Base-by-base conservation (phyloP, 2,113 vertebrate genomes). In the Lontra canadensis region DNA sequence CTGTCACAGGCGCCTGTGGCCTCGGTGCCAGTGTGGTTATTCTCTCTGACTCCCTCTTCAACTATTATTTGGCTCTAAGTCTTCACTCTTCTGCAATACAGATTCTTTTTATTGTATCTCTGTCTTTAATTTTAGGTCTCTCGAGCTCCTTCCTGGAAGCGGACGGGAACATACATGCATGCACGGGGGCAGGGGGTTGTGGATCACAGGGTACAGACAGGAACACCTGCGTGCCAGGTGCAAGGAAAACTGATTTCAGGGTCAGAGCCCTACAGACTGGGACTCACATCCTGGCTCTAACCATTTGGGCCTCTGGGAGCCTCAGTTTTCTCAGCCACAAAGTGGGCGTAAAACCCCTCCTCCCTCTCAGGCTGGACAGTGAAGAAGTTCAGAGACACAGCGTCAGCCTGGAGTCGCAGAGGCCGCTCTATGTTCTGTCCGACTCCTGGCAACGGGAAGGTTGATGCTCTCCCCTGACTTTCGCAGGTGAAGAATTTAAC, bases 101-200 rank as follows among this genome's bases (percentile, higher is more conserved):
- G n/a, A 74, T 20, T 34, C 12, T 69, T 88, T 71, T 49, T 1
- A 17, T 18, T 15, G 31, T 61, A 4, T 23, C 49, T 11, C 26
- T 14, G 36, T 59, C 73, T 80, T 55, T 44, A n/a, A 83, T 34
- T 59, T 63, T 59, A 88, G 29, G 74, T 59, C 11, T 65, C 44
- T 6, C 12, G 36, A 21, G 44, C 10, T 94, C 49, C 36, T 67
- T 80, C 76, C 42, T 11, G 1, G 92, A 49, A 2, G 2, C 15
- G 36, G 63, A n/a, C 0, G 59, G 39, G 17, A 63, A 87, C 39
- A 26, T 1, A 13, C 0, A n/a, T 0, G 63, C 78, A 57, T 11
- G 15, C 47, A 6, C 1, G 14, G 26, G 9, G 59, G 7, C 20
- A 3, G 2, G 12, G 71, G 8, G n/a, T 15, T 7, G 4, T 15